Base-by-base conservation (phyloP, 2,113 vertebrate genomes). In the Sylvilagus bachmani region DNA sequence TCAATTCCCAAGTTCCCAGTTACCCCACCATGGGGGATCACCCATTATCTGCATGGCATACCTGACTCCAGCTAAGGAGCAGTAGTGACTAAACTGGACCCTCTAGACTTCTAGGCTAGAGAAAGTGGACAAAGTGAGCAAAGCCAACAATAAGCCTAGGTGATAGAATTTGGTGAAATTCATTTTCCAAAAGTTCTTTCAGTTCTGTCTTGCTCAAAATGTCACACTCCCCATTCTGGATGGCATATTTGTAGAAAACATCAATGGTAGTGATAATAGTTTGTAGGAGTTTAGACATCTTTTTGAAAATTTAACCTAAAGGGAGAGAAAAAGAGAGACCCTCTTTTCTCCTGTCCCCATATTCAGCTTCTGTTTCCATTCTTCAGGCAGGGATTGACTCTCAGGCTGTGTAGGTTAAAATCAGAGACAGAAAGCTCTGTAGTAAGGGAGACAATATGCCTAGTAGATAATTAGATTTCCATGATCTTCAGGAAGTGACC, bases 211-310 rank as follows among this genome's bases (percentile, higher is more conserved):
- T 88, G 93, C 90, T 98, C 89, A 98, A 25, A 58, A 17, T 88
- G 79, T 95, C 84, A 95, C 82, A 62, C 25, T 89, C 95, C 14
- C 86, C 96, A 1, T 97, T 78, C 9, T 93, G 67, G 36, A 69
- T 93, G 11, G 97, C 90, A 0, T 98, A 92, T 19, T 96, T 36
- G 91, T 98, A 97, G 51, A 98, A 98, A 94, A 96, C 0, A 0
- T 97, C 70, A 1, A 97, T 95, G 96, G 98, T 93, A 83, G 93
- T 97, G 88, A 97, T 74, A 14, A 98, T 36, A 62, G 98, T 95
- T 75, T 98, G 94, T 71, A 98, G 95, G 74, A 98, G 93, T 55
- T 4, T 11, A 96, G 98, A 95, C 98, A 98, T 98, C 62, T 89
- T 98, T 94, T 84, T 93, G 49, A 25, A 89, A 90, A 90, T 84